Evolutionary conservation across 1,140 invertebrate species (phyloP).

Genomic region (Macrobrachium nipponense): DNA sequence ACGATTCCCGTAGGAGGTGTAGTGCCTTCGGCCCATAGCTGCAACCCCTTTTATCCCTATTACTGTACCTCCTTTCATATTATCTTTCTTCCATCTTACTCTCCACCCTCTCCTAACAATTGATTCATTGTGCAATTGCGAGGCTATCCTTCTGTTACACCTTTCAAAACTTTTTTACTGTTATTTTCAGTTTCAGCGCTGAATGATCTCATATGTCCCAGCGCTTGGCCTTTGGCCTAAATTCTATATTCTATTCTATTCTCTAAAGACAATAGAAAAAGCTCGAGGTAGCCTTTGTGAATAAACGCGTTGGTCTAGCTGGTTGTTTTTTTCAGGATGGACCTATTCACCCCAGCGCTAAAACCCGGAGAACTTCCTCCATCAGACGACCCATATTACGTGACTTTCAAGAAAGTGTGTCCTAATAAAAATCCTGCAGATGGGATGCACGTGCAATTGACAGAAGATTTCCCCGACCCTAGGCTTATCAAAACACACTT

Average conservation of each 20-base stretch:
- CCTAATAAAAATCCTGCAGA: neutral
- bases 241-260: neutral
- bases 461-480: slow-evolving; percentile 59
- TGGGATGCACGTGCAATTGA: neutral
- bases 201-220: no score
- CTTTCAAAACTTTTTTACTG: neutral
- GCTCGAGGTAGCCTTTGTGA: no score
- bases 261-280: slow-evolving; percentile 14
- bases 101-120: no score
- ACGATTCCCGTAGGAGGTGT: no score
- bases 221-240: no score
- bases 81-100: no score
- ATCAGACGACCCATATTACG: slow-evolving; percentile 44
- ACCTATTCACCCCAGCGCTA: slow-evolving; percentile 4
- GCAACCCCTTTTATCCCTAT: no score
- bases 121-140: no score
- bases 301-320: neutral
- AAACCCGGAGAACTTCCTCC: slow-evolving; percentile 31
- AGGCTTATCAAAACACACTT: slow-evolving; percentile 71
- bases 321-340: slow-evolving; percentile 47
- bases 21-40: no score
- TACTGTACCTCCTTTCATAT: no score
- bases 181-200: slow-evolving; percentile 34
- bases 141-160: no score
- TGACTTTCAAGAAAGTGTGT: slow-evolving; percentile 49